phyloP scores from a whole-genome alignment of 2,797 vertebrate genomes.

The Darevskia nairensis region DNA sequence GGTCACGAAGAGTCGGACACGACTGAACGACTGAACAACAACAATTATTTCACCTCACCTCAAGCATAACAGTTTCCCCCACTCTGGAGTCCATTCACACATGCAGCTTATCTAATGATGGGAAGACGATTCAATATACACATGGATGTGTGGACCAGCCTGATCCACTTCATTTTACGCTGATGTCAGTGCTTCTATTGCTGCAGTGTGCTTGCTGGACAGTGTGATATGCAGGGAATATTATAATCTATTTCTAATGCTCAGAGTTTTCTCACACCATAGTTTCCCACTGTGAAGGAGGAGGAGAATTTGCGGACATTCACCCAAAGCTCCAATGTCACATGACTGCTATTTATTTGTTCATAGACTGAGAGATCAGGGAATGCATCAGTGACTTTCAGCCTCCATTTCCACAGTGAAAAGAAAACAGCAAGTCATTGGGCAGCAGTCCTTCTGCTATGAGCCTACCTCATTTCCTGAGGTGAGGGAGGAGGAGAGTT shows the following conservation, averaged over 20 bases:
- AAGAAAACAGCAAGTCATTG: conserved; percentile 5
- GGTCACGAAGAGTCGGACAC: too few relatives aligned
- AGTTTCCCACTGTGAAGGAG: background rate
- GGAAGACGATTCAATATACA: too few relatives aligned
- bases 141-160: background rate
- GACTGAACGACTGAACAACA: too few relatives aligned
- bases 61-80: background rate
- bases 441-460: background rate
- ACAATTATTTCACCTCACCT: background rate
- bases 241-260: background rate
- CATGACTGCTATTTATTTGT: background rate
- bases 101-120: too few relatives aligned
- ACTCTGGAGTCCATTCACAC: background rate
- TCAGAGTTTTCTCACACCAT: background rate
- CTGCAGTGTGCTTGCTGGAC: background rate
- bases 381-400: background rate
- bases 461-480: conserved; percentile 38
- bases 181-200: too few relatives aligned
- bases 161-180: background rate
- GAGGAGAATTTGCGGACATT: background rate
- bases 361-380: background rate
- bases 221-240: background rate
- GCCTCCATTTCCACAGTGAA: conserved; percentile 13
- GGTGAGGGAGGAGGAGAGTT: conserved; percentile 23
- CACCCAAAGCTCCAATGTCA: background rate